These are phyloP conservation scores for Mormyrops attenuatus DNA, from an alignment of 2,797 vertebrate species.

Conservation along the genomic window DNA sequence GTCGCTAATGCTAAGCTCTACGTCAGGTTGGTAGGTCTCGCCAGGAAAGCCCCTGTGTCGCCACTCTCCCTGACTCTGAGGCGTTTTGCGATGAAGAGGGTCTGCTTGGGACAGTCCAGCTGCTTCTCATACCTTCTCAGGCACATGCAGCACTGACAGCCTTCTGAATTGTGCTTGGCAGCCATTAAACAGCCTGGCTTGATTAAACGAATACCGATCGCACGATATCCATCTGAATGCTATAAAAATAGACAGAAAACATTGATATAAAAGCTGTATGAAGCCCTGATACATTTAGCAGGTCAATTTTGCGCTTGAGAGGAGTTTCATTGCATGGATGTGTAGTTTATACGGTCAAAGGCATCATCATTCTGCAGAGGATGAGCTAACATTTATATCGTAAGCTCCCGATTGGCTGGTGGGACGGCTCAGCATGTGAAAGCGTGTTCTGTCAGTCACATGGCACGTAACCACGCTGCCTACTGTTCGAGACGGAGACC, in stretches of 20 bases:
- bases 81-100: neutral
- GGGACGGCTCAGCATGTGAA: neutral
- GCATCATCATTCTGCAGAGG: neutral
- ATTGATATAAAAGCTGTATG: neutral
- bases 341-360: neutral
- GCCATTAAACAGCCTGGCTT: neutral
- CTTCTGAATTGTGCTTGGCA: neutral
- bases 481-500: neutral
- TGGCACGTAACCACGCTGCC: neutral
- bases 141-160: neutral
- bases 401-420: slow-evolving; percentile 1
- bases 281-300: neutral
- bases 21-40: slow-evolving; percentile 33
- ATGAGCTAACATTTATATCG: neutral
- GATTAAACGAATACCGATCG: neutral
- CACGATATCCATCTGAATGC: slow-evolving; percentile 6
- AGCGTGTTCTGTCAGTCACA: neutral
- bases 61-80: slow-evolving; percentile 39
- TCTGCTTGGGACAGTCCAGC: neutral
- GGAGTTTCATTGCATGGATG: neutral
- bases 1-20: slow-evolving; percentile 15
- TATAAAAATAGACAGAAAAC: slow-evolving; percentile 10
- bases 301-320: neutral
- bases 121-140: neutral
- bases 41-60: slow-evolving; percentile 38